Base-by-base conservation (phyloP, 1,140 invertebrate genomes). In the Acromyrmex heyeri region DNA sequence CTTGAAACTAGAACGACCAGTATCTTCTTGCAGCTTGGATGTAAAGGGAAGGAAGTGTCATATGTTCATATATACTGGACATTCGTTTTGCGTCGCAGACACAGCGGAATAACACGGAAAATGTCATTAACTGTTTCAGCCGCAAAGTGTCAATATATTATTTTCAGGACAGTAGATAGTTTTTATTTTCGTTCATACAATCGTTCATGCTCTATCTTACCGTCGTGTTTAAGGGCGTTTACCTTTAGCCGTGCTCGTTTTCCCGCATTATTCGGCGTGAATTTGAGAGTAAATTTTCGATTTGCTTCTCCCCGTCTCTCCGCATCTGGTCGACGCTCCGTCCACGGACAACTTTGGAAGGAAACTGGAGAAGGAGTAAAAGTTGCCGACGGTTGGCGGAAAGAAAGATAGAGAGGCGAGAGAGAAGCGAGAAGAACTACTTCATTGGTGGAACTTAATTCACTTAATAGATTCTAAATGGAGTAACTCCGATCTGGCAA, bases 391-490 rank as follows among this genome's bases (percentile, higher is more conserved):
- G 78, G 78, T 88, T 64, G 89, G 61, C 48, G 69, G 75, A 90
- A 88, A 89, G 82, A 69, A 86, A 85, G 85, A 89, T 55, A 82
- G 87, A 86, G 78, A 89, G 82, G 44, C 62, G 70, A 24, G 24
- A 24, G 24, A 24, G 24, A 85, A 70, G 86, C 76, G 70, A 78
- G 85, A 85, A 85, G 79, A 88, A 86, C 85, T 90, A 91, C 73
- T 86, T 89, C 90, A 87, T 92, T 83, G 87, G 90, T 86, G 90
- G 87, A 91, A 92, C 90, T 93, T 93, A 93, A 93, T 93, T 91
- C 91, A 90, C 92, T 93, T 93, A 92, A 93, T 93, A 93, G 92
- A 93, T 93, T 92, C 88, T 77, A 89, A 92, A 92, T 93, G 88
- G 90, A 91, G 91, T 90, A 91, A 89, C 87, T 91, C 90, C 81